phyloP scores from a whole-genome alignment of 2,797 vertebrate species.

The Ispidina lecontei region DNA sequence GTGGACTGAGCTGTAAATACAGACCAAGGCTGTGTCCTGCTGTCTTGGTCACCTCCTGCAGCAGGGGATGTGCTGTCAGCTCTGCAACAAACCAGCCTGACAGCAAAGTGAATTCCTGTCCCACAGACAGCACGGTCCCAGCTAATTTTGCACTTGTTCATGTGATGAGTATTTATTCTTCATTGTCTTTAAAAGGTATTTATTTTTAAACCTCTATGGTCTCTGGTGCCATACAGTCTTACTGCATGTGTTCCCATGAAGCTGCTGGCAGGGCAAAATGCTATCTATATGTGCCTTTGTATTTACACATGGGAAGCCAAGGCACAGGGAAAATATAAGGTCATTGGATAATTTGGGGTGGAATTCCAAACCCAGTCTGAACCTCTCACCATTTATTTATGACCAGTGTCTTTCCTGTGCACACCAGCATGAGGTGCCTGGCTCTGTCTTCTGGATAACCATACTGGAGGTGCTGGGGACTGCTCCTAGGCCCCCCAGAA shows the following conservation, averaged over 20 bases:
- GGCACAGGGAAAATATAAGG: background rate
- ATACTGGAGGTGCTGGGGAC: background rate
- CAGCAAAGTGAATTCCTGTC: background rate
- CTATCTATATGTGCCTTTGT: background rate
- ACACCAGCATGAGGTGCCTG: background rate
- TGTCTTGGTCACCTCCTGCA: background rate
- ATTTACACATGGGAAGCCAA: background rate
- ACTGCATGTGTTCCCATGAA: background rate
- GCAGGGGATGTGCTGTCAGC: background rate
- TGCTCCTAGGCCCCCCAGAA: background rate
- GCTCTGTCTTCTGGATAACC: background rate
- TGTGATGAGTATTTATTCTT: slow-evolving; percentile 26
- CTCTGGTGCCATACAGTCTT: background rate
- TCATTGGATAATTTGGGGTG: background rate
- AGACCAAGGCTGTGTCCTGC: background rate
- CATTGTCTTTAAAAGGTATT: slow-evolving; percentile 33
- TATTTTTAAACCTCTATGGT: slow-evolving; percentile 25
- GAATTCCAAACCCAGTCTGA: background rate
- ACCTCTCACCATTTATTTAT: background rate
- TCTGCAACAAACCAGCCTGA: background rate
- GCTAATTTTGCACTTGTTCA: slow-evolving; percentile 40
- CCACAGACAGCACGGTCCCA: background rate
- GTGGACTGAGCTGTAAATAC: background rate
- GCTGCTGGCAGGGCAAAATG: background rate
- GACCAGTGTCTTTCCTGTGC: background rate